Conservation (phyloP, 2,888 invertebrate species). For the Penaeus monodon region DNA sequence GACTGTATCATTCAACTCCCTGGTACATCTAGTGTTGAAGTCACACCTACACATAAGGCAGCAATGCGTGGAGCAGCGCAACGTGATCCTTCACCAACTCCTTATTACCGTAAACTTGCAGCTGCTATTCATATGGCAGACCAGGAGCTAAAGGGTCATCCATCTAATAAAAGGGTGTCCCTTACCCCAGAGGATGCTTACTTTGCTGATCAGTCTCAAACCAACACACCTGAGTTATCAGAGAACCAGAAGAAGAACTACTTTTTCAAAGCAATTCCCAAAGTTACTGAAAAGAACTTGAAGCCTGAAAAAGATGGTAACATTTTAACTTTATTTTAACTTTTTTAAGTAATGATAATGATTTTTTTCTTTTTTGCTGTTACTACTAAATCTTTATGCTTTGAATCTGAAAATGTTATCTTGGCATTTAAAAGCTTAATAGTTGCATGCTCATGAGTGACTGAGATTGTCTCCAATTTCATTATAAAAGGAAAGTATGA, state of each 20-base stretch:
- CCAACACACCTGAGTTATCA: constrained; percentile 45
- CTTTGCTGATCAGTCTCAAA: constrained; percentile 38
- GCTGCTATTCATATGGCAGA: constrained; percentile 58
- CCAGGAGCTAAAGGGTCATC: constrained; percentile 50
- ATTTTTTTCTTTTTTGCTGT: too few relatives aligned
- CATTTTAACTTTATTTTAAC: not conserved
- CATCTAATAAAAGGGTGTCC: constrained; percentile 29
- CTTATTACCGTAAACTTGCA: constrained; percentile 58
- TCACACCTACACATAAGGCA: constrained; percentile 44
- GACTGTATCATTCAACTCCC: constrained; percentile 45
- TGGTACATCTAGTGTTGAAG: constrained; percentile 50
- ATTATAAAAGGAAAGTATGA: too few relatives aligned
- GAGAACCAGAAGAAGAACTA: constrained; percentile 30
- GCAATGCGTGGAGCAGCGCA: not conserved
- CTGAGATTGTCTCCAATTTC: too few relatives aligned
- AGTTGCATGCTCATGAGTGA: too few relatives aligned
- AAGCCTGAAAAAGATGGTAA: constrained; percentile 43
- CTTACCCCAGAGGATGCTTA: constrained; percentile 46
- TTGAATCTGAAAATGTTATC: too few relatives aligned
- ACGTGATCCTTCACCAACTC: constrained; percentile 61
- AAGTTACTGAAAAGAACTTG: constrained; percentile 2
- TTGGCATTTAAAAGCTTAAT: too few relatives aligned
- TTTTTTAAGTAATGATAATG: not conserved
- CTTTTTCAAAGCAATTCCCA: constrained; percentile 35
- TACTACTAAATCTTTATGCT: too few relatives aligned